These are phyloP conservation scores for Drepana falcataria DNA, from an alignment of 2,888 invertebrate species.

Conservation along the genomic window DNA sequence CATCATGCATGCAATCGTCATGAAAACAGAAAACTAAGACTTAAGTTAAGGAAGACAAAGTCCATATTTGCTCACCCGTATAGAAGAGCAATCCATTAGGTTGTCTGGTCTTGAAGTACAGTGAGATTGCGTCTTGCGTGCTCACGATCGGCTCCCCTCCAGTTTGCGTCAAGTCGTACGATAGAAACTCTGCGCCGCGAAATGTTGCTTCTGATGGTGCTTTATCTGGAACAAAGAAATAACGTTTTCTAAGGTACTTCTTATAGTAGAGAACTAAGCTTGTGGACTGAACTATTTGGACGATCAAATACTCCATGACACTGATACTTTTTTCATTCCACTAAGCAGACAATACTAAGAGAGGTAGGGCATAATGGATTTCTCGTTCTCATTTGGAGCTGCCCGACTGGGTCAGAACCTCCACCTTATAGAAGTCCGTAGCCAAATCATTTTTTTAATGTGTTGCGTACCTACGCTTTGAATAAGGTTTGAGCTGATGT, in stretches of 20 bases:
- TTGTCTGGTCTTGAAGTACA: conserved; percentile 95
- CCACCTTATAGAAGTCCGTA: too few species aligned
- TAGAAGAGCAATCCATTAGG: conserved; percentile 95
- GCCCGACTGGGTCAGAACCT: too few species aligned
- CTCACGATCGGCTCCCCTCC: conserved; percentile 93
- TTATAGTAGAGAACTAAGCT: too few species aligned
- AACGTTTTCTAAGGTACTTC: background rate
- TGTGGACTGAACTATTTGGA: too few species aligned
- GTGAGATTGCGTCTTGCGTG: conserved; percentile 92
- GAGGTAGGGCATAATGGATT: too few species aligned
- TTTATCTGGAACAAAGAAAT: conserved; percentile 84
- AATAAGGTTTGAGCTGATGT: too few species aligned
- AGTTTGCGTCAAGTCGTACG: conserved; percentile 91
- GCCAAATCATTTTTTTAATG: too few species aligned
- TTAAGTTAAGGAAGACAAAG: background rate
- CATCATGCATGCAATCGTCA: background rate
- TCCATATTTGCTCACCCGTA: conserved; percentile 82
- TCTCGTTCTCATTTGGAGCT: too few species aligned
- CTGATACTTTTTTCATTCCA: too few species aligned
- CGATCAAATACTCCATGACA: too few species aligned
- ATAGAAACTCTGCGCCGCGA: conserved; percentile 93
- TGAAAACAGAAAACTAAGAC: background rate
- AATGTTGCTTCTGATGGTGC: conserved; percentile 96
- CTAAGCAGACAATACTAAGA: too few species aligned
- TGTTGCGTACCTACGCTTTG: too few species aligned